These are phyloP conservation scores for Priocnemis perturbator DNA, from an alignment of 2,888 invertebrate genomes.

Conservation along the genomic window DNA sequence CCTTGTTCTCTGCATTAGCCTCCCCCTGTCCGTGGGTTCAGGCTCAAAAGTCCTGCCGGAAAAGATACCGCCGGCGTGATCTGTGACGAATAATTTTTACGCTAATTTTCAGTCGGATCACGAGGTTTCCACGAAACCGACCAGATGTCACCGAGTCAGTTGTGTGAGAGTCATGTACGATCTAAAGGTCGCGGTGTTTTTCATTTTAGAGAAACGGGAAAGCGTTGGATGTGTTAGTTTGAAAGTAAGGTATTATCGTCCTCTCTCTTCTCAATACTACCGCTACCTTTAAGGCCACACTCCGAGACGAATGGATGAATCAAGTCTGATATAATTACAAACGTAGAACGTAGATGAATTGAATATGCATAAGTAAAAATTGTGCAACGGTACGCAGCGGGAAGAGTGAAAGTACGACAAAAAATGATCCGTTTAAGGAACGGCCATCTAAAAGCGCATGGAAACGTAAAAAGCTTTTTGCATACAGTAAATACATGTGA, in stretches of 20 bases:
- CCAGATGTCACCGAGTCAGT: slow-evolving; percentile 44
- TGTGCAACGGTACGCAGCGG: neutral
- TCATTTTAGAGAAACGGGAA: neutral
- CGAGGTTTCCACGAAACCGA: slow-evolving; percentile 13
- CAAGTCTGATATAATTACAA: too few relatives aligned
- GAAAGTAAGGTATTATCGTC: too few relatives aligned
- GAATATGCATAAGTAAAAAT: too few relatives aligned
- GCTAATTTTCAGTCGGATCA: slow-evolving; percentile 56
- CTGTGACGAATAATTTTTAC: slow-evolving; percentile 71
- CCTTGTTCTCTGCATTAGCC: slow-evolving; percentile 36
- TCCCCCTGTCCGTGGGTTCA: slow-evolving; percentile 15
- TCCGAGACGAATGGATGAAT: too few relatives aligned
- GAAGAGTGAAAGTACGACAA: too few relatives aligned
- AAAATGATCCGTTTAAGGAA: too few relatives aligned
- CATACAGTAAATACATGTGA: slow-evolving; percentile 24
- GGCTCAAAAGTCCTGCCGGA: too few relatives aligned
- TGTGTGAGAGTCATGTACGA: neutral
- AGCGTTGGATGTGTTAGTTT: too few relatives aligned
- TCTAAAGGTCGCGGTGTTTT: slow-evolving; percentile 7
- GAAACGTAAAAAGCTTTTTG: slow-evolving; percentile 25
- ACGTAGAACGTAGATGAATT: too few relatives aligned
- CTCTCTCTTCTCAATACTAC: too few relatives aligned
- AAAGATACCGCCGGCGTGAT: slow-evolving; percentile 25
- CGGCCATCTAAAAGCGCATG: slow-evolving; percentile 1
- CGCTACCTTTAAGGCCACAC: too few relatives aligned